phyloP scores from a whole-genome alignment of 2,888 invertebrate species.

The Leptinotarsa haldemani region DNA sequence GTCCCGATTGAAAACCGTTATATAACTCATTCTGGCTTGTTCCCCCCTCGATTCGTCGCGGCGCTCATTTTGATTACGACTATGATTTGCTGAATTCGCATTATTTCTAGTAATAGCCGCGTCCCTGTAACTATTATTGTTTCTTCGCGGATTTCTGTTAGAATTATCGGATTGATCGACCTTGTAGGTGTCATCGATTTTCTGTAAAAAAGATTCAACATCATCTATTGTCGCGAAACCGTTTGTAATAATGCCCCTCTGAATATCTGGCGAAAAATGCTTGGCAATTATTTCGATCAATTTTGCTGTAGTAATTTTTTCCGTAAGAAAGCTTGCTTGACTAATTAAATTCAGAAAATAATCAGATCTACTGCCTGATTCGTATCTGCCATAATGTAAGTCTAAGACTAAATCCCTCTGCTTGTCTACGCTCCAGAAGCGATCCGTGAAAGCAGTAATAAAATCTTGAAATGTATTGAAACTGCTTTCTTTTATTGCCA shows the following conservation, averaged over 20 bases:
- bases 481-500: conserved; percentile 22
- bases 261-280: conserved; percentile 36
- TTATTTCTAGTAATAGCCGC: background rate
- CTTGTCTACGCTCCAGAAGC: conserved; percentile 30
- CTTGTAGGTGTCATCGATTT: conserved; percentile 34
- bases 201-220: conserved; percentile 35
- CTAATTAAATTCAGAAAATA: conserved; percentile 33
- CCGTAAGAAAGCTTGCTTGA: conserved; percentile 30
- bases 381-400: conserved; percentile 23
- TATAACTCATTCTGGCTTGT: conserved; percentile 23
- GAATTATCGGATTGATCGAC: background rate
- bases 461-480: conserved; percentile 24
- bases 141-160: background rate
- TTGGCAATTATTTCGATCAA: conserved; percentile 26
- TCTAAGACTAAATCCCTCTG: conserved; percentile 29
- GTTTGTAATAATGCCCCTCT: conserved; percentile 36
- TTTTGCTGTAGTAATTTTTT: conserved; percentile 26
- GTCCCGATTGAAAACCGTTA: conserved; percentile 27
- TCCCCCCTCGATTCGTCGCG: background rate
- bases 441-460: conserved; percentile 20
- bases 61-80: background rate
- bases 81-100: background rate
- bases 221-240: conserved; percentile 33
- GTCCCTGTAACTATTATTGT: background rate
- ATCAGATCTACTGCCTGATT: conserved; percentile 29